Evolutionary conservation across 1,140 invertebrate species (phyloP).

Genomic region (Ceratina calcarata): DNA sequence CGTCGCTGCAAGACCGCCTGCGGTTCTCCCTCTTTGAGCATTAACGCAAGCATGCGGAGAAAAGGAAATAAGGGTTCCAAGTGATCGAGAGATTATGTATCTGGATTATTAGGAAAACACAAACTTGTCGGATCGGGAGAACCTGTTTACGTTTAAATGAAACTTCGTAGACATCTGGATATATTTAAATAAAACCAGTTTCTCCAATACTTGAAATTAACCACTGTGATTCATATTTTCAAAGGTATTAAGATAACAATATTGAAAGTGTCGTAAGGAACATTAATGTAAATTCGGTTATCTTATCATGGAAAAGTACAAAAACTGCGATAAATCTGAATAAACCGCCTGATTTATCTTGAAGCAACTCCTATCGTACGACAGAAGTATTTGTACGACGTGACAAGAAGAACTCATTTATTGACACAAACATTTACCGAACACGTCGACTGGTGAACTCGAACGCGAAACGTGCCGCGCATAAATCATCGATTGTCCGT

Average conservation of each 20-base stretch:
- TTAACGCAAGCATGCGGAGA: neutral
- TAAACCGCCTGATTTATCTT: slow-evolving; percentile 6
- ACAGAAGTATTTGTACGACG: slow-evolving; percentile 25
- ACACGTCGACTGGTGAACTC: neutral
- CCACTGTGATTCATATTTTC: too few species aligned
- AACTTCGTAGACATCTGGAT: too few species aligned
- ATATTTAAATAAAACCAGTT: too few species aligned
- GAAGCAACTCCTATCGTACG: neutral
- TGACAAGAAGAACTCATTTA: slow-evolving; percentile 23
- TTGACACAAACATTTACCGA: slow-evolving; percentile 33
- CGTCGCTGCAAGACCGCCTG: neutral
- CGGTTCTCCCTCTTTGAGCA: neutral
- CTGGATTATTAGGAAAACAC: neutral
- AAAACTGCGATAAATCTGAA: too few species aligned
- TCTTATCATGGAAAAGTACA: slow-evolving; percentile 3
- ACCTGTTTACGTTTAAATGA: neutral
- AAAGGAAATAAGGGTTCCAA: neutral
- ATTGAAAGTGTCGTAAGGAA: neutral
- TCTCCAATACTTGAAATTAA: too few species aligned
- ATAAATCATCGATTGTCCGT: slow-evolving; percentile 7
- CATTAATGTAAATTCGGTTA: slow-evolving; percentile 8
- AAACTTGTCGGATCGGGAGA: neutral
- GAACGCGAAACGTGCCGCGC: neutral
- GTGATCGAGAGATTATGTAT: neutral
- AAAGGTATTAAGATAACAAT: neutral